phyloP scores from a whole-genome alignment of 2,888 invertebrate genomes.

The Dasypolia templi region DNA sequence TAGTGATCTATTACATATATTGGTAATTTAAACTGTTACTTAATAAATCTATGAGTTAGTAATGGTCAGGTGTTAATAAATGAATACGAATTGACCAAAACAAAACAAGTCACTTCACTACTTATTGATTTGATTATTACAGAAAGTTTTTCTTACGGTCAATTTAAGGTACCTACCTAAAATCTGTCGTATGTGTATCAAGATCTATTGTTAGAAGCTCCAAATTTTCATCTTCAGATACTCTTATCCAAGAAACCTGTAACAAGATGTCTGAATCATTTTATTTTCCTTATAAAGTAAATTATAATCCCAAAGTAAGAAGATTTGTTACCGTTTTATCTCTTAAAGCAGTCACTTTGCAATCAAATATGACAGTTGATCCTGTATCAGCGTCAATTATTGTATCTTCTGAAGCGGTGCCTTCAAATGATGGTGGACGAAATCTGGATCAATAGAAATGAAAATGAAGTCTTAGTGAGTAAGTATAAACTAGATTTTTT shows the following conservation, averaged over 20 bases:
- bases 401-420: conserved; percentile 79
- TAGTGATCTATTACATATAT: background rate
- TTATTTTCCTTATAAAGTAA: background rate
- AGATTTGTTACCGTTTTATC: conserved; percentile 85
- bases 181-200: conserved; percentile 92
- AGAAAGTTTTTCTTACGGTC: background rate
- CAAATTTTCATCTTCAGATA: conserved; percentile 91
- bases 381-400: conserved; percentile 87
- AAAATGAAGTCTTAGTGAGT: background rate
- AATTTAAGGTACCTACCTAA: conserved; percentile 81
- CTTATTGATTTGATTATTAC: too few species aligned
- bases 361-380: conserved; percentile 88
- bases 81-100: too few species aligned
- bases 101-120: too few species aligned
- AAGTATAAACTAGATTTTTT: background rate
- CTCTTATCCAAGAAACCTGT: conserved; percentile 93
- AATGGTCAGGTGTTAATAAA: background rate
- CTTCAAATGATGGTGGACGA: conserved; percentile 86
- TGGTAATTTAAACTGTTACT: background rate
- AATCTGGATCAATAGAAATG: conserved; percentile 77
- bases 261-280: conserved; percentile 63
- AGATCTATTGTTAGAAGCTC: conserved; percentile 92
- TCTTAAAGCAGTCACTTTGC: conserved; percentile 86
- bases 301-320: background rate
- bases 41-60: background rate